phyloP scores from a whole-genome alignment of 2,797 vertebrate species.

The Ambastaia sidthimunki region DNA sequence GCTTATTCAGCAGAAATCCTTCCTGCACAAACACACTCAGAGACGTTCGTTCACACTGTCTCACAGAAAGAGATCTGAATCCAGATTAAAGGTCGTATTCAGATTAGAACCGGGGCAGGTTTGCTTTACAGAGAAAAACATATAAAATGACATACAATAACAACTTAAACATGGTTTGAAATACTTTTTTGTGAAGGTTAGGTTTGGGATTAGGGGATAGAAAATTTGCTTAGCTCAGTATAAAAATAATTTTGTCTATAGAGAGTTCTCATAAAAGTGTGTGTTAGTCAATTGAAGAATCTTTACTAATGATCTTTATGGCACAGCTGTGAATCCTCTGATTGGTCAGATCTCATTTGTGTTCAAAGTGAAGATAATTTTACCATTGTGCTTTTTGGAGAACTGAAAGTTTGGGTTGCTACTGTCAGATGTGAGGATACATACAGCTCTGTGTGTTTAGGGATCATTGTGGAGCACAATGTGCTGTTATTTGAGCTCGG shows the following conservation, averaged over 20 bases:
- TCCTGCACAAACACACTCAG: conserved; percentile 27
- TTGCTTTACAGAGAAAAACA: conserved; percentile 23
- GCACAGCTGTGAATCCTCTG: background rate
- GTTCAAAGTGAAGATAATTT: background rate
- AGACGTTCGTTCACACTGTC: conserved; percentile 19
- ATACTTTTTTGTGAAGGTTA: no score
- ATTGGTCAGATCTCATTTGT: background rate
- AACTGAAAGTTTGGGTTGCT: background rate
- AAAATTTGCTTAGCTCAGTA: no score
- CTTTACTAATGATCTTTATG: background rate
- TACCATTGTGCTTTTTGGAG: background rate
- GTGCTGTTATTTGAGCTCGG: background rate
- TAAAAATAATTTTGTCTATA: no score
- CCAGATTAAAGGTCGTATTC: conserved; percentile 66
- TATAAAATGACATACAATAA: no score
- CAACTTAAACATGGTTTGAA: no score
- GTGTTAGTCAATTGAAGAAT: conserved; percentile 14
- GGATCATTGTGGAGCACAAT: background rate
- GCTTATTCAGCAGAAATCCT: conserved; percentile 34
- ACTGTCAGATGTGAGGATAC: background rate
- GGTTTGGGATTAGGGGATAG: no score
- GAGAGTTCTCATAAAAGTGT: no score
- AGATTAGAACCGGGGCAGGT: conserved; percentile 63
- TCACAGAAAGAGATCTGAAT: conserved; percentile 25
- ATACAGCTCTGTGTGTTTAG: background rate